These are phyloP conservation scores for Sebastes vulpes DNA, from an alignment of 2,797 vertebrate genomes.

Conservation along the genomic window DNA sequence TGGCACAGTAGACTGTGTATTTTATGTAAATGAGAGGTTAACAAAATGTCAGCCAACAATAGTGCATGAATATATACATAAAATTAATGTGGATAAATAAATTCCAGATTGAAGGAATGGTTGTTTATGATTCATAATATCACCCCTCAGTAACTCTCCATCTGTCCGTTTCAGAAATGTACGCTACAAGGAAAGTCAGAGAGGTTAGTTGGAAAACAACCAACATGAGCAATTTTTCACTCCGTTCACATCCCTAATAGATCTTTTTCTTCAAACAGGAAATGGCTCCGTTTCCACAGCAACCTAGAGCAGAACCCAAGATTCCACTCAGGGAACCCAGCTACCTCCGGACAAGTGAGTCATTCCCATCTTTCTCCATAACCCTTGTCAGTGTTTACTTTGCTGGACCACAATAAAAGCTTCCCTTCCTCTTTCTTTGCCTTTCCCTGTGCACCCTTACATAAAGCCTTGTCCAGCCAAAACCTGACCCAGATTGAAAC, in stretches of 20 bases:
- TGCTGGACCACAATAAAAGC: too few species aligned
- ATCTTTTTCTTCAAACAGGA: conserved; percentile 58
- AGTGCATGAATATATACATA: not conserved
- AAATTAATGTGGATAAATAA: not conserved
- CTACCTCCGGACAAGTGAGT: conserved; percentile 58
- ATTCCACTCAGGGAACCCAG: conserved; percentile 50
- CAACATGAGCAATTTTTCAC: not conserved
- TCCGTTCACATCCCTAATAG: not conserved
- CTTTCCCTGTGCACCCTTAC: conserved; percentile 55
- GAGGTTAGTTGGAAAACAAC: conserved; percentile 68
- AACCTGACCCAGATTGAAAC: conserved; percentile 70
- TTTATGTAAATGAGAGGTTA: not conserved
- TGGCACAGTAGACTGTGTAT: not conserved
- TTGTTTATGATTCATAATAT: conserved; percentile 5
- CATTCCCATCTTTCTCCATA: not conserved
- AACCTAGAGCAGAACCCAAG: conserved; percentile 65
- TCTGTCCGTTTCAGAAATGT: conserved; percentile 77
- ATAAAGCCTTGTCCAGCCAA: conserved; percentile 67
- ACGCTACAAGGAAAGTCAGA: conserved; percentile 62
- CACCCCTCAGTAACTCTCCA: conserved; percentile 21
- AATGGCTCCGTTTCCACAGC: conserved; percentile 52
- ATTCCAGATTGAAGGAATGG: conserved; percentile 4
- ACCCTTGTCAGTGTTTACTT: not conserved
- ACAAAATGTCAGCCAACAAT: not conserved
- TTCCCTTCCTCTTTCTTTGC: not conserved